phyloP scores from a whole-genome alignment of 2,797 vertebrate species.

The Hemibagrus guttatus region DNA sequence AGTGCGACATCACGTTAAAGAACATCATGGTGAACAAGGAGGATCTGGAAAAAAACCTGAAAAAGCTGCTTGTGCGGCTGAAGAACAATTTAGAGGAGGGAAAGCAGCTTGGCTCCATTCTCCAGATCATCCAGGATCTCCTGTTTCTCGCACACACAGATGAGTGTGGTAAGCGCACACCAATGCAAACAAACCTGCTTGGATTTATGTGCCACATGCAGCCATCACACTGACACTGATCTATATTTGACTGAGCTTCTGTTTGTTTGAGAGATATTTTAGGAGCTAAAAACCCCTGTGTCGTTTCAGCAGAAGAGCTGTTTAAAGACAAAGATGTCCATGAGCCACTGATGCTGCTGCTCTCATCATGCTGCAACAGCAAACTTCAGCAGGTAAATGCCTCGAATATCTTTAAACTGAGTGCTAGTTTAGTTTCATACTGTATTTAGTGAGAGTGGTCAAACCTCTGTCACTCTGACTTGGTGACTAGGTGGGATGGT shows the following conservation, averaged over 20 bases:
- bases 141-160: conserved; percentile 79
- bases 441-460: conserved; percentile 3
- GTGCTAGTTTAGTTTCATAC: background rate
- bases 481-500: conserved; percentile 93
- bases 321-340: conserved; percentile 85
- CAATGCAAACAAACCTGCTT: background rate
- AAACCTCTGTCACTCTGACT: conserved; percentile 45
- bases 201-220: conserved; percentile 1
- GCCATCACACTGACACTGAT: background rate
- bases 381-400: conserved; percentile 86
- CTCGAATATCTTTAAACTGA: background rate
- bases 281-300: conserved; percentile 15
- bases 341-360: conserved; percentile 78
- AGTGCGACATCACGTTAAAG: background rate
- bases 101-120: conserved; percentile 79
- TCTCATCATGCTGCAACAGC: conserved; percentile 79
- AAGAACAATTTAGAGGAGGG: conserved; percentile 80
- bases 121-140: conserved; percentile 89
- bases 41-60: conserved; percentile 76
- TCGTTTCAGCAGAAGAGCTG: conserved; percentile 77
- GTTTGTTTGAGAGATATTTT: conserved; percentile 33
- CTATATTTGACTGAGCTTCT: conserved; percentile 20
- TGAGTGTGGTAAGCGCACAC: conserved; percentile 77
- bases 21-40: conserved; percentile 72
- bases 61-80: conserved; percentile 86